Base-by-base conservation (phyloP, 2,797 vertebrate genomes). In the Spondyliosoma cantharus region DNA sequence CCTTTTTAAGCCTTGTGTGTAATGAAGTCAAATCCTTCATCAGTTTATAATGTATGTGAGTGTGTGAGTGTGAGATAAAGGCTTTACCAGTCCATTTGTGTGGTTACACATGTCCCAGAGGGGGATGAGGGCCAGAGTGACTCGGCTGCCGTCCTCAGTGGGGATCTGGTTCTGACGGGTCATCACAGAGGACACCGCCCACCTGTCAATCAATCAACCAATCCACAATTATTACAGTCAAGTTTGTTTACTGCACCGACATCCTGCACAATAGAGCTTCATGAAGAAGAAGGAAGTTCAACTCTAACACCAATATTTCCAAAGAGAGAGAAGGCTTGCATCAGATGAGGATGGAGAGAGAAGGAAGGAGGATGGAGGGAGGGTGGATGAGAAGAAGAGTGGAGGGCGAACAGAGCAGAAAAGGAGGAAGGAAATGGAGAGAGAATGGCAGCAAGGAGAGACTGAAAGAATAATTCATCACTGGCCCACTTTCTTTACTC, bases 101-200 rank as follows among this genome's bases (percentile, higher is more conserved):
- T 99, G 98, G 92, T 99, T 99, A 86, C 98, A 99, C 98, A 99
- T 99, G 93, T 99, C 98, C 98, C 98, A 99, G 4, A 99, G 90
- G 4, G 97, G 98, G 89, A 99, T 99, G 29, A 99, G 95, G 48
- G 98, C 98, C 92, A 99, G 93, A 12, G 97, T 99, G 88, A 99
- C 96, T 52, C 96, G 95, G 85, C 96, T 97, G 71, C 98, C 98
- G 0, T 99, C 98, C 93, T 98, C 97, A 7, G 97, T 98, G 20
- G 98, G 98, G 85, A 99, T 98, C 91, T 99, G 98, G 92, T 99
- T 99, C 93, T 99, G 98, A 43, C 98, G 96, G 7, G 98, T 99
- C 98, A 99, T 99, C 80, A 99, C 98, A 0, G 98, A 99, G 24
- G 98, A 99, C 72, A 99, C 98, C 0, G 98, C 98, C 98, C 98